Percentiles rank a stretch among this genome's conserved stretches.
Evolutionary conservation across 1,140 invertebrate genomes (phyloP).

Genomic region (Aethina tumida): DNA sequence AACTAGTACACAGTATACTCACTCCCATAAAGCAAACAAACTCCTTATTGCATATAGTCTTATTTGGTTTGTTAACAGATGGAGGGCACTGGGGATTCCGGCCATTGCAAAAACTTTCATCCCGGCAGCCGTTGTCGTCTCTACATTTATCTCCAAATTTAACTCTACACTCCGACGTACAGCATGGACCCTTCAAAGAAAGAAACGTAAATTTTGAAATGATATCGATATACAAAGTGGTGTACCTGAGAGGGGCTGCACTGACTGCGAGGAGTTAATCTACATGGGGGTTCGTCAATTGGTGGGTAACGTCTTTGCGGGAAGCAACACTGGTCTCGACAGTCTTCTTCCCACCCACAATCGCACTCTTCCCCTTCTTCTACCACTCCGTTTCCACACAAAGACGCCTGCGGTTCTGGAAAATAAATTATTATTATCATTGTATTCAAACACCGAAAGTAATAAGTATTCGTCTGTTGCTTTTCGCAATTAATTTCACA

Average conservation of each 20-base stretch:
- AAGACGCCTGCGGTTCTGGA: constrained; percentile 73
- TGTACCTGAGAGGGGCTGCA: constrained; percentile 74
- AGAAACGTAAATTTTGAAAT: constrained; percentile 11
- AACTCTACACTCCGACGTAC: constrained; percentile 77
- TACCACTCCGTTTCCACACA: constrained; percentile 95
- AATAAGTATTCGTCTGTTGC: no score
- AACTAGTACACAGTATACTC: constrained; percentile 31
- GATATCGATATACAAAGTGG: constrained; percentile 2
- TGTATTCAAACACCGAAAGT: no score
- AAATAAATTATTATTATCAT: constrained; percentile 1
- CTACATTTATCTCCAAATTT: constrained; percentile 81
- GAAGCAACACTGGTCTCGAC: constrained; percentile 86
- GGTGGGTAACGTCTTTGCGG: constrained; percentile 74
- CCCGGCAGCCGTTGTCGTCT: constrained; percentile 88
- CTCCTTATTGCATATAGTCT: constrained; percentile 87
- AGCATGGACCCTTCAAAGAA: constrained; percentile 80
- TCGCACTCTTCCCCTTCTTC: constrained; percentile 96
- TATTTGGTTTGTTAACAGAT: constrained; percentile 87
- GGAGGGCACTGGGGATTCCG: constrained; percentile 73
- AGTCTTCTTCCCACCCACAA: constrained; percentile 95
- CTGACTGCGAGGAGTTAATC: constrained; percentile 61
- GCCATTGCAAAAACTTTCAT: constrained; percentile 84
- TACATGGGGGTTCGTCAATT: constrained; percentile 69
- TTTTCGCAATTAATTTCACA: no score
- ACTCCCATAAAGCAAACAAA: constrained; percentile 93